Evolutionary conservation across 2,113 vertebrate genomes (phyloP).

Genomic region (Edolisoma coerulescens): DNA sequence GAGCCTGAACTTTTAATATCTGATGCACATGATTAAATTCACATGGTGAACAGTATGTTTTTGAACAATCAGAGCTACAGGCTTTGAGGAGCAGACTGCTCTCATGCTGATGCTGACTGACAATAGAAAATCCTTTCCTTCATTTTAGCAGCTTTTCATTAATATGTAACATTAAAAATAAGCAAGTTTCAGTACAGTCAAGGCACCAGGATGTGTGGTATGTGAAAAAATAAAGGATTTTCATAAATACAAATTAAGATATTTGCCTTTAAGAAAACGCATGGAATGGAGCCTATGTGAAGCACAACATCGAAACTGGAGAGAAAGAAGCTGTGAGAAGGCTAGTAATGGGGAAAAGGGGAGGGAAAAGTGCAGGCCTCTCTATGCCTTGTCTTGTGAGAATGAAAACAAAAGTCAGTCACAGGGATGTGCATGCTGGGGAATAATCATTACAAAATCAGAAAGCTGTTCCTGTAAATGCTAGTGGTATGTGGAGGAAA

Average conservation of each 20-base stretch:
- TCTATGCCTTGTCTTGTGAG: background rate
- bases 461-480: background rate
- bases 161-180: background rate
- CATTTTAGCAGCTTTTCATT: slow-evolving; percentile 35
- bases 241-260: background rate
- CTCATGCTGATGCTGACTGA: background rate
- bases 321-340: background rate
- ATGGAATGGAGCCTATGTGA: background rate
- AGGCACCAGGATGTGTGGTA: background rate
- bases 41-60: background rate
- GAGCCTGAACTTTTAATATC: background rate
- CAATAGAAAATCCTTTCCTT: background rate
- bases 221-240: background rate
- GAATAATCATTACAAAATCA: background rate
- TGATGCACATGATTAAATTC: background rate
- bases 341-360: background rate
- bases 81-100: slow-evolving; percentile 6
- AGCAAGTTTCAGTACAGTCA: background rate
- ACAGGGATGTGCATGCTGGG: background rate
- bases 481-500: background rate
- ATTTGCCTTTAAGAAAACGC: background rate
- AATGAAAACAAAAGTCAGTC: background rate
- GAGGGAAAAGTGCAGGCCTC: background rate
- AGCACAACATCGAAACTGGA: background rate
- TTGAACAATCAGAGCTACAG: background rate